phyloP scores from a whole-genome alignment of 2,888 invertebrate species.

The Drosophila kanekoi region DNA sequence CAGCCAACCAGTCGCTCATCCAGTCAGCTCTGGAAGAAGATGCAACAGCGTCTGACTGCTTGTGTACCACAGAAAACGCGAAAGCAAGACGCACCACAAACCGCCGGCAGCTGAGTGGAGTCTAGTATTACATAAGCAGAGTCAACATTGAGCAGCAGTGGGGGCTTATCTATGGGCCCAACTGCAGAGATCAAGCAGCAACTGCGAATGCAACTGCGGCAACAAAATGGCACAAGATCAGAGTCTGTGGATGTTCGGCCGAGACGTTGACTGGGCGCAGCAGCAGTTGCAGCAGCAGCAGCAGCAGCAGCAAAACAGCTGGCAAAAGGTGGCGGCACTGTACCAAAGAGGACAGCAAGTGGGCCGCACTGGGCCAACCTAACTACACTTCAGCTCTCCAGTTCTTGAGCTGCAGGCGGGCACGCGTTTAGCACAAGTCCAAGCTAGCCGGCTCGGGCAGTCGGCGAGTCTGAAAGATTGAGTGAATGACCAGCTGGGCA shows the following conservation, averaged over 20 bases:
- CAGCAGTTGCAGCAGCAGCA: slow-evolving; percentile 33
- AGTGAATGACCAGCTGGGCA: slow-evolving; percentile 46
- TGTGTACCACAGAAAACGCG: too few species aligned
- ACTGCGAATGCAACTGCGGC: slow-evolving; percentile 36
- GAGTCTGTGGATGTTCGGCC: slow-evolving; percentile 12
- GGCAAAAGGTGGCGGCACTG: slow-evolving; percentile 77
- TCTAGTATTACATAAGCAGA: slow-evolving; percentile 77
- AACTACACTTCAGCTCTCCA: slow-evolving; percentile 14
- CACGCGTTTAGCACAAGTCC: slow-evolving; percentile 53
- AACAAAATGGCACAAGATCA: slow-evolving; percentile 68
- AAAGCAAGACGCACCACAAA: slow-evolving; percentile 28
- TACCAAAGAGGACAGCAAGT: slow-evolving; percentile 64
- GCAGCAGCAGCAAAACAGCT: slow-evolving; percentile 40
- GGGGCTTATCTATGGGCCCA: slow-evolving; percentile 67
- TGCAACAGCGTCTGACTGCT: slow-evolving; percentile 27
- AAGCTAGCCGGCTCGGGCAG: slow-evolving; percentile 5
- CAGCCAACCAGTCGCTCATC: slow-evolving; percentile 42
- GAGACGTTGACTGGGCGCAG: slow-evolving; percentile 8
- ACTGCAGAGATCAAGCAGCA: slow-evolving; percentile 59
- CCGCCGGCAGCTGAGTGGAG: slow-evolving; percentile 58
- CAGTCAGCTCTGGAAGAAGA: slow-evolving; percentile 26
- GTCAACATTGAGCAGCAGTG: slow-evolving; percentile 58
- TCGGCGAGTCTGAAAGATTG: slow-evolving; percentile 32
- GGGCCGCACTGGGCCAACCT: slow-evolving; percentile 37
- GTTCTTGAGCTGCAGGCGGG: slow-evolving; percentile 28